A percentile compares a stretch with the other conserved stretches of the same genome.
Conservation (phyloP, 2,797 vertebrate genomes). For the Pristis pectinata region DNA sequence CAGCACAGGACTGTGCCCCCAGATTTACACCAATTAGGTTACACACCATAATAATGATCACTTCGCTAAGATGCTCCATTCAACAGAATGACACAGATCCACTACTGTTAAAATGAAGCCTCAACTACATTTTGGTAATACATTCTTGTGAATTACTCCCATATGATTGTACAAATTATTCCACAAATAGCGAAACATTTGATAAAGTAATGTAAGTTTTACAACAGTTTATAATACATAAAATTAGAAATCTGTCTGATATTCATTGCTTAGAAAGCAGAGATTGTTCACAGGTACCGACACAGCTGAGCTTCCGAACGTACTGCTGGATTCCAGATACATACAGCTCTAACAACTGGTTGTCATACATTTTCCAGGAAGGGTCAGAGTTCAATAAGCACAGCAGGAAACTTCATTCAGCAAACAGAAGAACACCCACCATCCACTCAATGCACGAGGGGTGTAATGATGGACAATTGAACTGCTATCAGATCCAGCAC, state of each 20-base stretch:
- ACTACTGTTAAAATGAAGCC: neutral
- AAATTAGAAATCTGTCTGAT: neutral
- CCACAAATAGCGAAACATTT: neutral
- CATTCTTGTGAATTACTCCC: neutral
- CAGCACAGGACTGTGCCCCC: neutral
- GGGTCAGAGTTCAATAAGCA: neutral
- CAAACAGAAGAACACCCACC: neutral
- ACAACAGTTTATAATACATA: neutral
- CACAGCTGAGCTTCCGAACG: neutral
- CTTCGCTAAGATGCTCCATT: neutral
- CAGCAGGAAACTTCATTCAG: neutral
- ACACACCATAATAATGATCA: neutral
- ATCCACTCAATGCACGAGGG: neutral
- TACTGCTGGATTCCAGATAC: neutral
- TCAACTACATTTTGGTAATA: neutral
- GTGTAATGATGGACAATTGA: neutral
- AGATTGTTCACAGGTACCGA: no score
- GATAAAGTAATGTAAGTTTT: neutral
- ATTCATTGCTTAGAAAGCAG: neutral
- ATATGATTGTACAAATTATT: neutral
- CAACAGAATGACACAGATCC: conserved; percentile 4
- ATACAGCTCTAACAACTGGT: neutral
- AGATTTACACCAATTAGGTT: neutral
- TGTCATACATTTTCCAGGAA: neutral
- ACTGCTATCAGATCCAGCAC: neutral